Base-by-base conservation (phyloP, 2,888 invertebrate genomes). In the Synergus itoensis region DNA sequence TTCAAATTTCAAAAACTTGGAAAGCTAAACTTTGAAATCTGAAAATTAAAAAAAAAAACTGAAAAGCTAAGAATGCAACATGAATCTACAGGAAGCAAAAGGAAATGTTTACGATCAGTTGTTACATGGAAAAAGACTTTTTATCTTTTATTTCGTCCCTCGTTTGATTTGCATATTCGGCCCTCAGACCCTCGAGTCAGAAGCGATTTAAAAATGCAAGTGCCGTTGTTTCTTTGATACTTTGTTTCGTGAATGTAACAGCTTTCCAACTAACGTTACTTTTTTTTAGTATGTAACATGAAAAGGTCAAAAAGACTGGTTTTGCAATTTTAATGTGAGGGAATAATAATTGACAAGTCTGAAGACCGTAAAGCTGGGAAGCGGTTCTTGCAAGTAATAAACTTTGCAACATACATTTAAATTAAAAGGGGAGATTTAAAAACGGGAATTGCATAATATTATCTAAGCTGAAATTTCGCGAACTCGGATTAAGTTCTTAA, bases 61-160 rank as follows among this genome's bases (percentile, higher is more conserved):
- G 0, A 4, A 5, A 48, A 14, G 45, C 16, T 48, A 48, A 48
- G 16, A 48, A 4, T 48, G 45, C 14, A 16, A 16, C 45, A 0
- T 28, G 28, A 3, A 28, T 16, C 0, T 14, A 45, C 45, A 12
- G 14, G 9, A 45, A 12, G 4, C 12, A 45, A n/a, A 21, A 64
- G 8, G n/a, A 64, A 40, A 28, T 41, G 16, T n/a, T 64, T n/a
- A 53, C 48, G 16, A 53, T 53, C 48, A 53, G 2, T 53, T 5
- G 48, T 12, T 16, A 53, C 48, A 16, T 53, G 48, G 48, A 53
- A 53, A 63, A 48, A 53, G n/a, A 63, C 43, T 77, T 65, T 77
- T 65, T 77, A 67, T 65, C 21, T 43, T 57, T n/a, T 57, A 41
- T 53, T 77, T 16, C 73, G n/a, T 75, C 75, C n/a, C 21, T 48